A percentile compares a stretch with the other conserved stretches of the same genome.
These are phyloP conservation scores for Spondyliosoma cantharus DNA, from an alignment of 2,797 vertebrate species.

Conservation along the genomic window DNA sequence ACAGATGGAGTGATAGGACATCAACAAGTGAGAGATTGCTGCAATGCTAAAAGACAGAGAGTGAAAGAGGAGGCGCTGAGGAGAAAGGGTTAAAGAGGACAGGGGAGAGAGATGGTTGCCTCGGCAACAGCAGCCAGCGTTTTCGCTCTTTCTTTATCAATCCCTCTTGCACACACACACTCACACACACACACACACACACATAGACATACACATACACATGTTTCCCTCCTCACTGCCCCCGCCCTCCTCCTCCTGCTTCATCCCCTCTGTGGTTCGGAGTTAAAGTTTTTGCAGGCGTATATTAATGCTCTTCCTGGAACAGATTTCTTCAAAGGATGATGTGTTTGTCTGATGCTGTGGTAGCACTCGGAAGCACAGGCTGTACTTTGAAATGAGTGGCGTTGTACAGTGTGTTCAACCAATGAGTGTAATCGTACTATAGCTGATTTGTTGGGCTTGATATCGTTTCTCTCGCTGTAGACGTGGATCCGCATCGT, in stretches of 20 bases:
- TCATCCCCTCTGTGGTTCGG: slow-evolving; percentile 33
- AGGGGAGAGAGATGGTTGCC: slow-evolving; percentile 75
- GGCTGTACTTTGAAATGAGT: slow-evolving; percentile 24
- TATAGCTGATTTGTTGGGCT: neutral
- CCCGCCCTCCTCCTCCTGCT: slow-evolving; percentile 14
- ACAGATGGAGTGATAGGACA: slow-evolving; percentile 77
- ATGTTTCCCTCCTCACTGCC: slow-evolving; percentile 9
- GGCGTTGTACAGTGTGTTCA: neutral
- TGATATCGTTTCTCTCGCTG: neutral
- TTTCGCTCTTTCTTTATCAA: slow-evolving; percentile 62
- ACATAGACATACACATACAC: slow-evolving; percentile 19
- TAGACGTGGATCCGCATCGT: neutral
- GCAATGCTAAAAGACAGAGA: slow-evolving; percentile 73
- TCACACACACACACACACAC: slow-evolving; percentile 20
- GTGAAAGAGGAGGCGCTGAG: slow-evolving; percentile 69
- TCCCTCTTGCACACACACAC: slow-evolving; percentile 39
- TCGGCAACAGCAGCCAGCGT: slow-evolving; percentile 78
- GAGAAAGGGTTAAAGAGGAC: slow-evolving; percentile 69
- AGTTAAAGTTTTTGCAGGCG: slow-evolving; percentile 47
- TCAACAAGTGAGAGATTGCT: slow-evolving; percentile 71
- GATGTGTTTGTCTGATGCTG: slow-evolving; percentile 35
- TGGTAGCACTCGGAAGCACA: slow-evolving; percentile 25
- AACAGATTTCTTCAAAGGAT: slow-evolving; percentile 38
- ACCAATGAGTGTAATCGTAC: neutral
- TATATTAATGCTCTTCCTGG: slow-evolving; percentile 24